A percentile compares a stretch with the other conserved stretches of the same genome.
Evolutionary conservation across 2,113 vertebrate species (phyloP).

Genomic region (Tor tambroides): DNA sequence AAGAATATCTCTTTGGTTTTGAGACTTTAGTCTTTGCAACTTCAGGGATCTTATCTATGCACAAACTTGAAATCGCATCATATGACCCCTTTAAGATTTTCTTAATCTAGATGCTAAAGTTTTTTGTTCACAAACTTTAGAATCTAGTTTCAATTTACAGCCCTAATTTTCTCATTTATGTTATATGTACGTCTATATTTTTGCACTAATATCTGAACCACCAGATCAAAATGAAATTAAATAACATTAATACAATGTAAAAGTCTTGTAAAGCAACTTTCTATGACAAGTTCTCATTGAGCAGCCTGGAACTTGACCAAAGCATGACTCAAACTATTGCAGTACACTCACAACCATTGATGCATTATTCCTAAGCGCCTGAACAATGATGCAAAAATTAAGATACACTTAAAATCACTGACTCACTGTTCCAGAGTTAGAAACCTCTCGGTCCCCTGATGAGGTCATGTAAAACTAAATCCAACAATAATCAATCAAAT

Average conservation of each 20-base stretch:
- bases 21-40: no score
- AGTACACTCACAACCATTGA: not conserved
- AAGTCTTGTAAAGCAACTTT: not conserved
- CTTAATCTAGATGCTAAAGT: no score
- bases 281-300: not conserved
- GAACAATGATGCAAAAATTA: slow-evolving; percentile 16
- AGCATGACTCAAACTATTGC: not conserved
- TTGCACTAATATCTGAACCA: not conserved
- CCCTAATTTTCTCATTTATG: not conserved
- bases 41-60: no score
- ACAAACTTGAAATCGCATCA: no score
- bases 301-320: not conserved
- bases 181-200: not conserved
- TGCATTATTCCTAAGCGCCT: not conserved
- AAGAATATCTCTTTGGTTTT: no score
- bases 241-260: not conserved
- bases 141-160: not conserved
- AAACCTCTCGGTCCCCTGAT: slow-evolving; percentile 17
- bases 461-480: not conserved
- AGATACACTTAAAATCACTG: slow-evolving; percentile 14
- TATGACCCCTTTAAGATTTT: no score
- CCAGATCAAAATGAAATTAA: not conserved
- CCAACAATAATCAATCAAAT: slow-evolving; percentile 20
- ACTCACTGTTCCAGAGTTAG: slow-evolving; percentile 14
- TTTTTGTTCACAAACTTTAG: no score